Evolutionary conservation across 2,797 vertebrate species (phyloP), one percentile per base, ranked within the genome.

Genomic region (Novumbra hubbsi): DNA sequence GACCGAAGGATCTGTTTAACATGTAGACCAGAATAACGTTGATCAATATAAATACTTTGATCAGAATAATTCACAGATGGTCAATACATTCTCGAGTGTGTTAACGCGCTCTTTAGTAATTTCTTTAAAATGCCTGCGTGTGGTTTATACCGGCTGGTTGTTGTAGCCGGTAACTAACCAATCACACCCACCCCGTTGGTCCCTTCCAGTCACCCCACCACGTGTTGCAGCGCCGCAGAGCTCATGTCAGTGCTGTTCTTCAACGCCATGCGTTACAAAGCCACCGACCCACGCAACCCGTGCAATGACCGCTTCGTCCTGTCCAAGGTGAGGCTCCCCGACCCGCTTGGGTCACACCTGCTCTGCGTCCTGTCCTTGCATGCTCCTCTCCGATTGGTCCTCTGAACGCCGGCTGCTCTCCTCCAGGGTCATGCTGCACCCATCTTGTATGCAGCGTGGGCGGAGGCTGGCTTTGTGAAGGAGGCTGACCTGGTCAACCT

Each of bases 171-270:
- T 32, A 2, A 32, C 32, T 32, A 32, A 32, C 52, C 28, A 63
- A 41, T 21, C 12, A 8, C 3, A 19, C 2, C 68, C 2, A 3
- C 11, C 16, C 12, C 71, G 30, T 62, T 8, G 9, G 3, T 79
- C 70, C 5, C 78, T 81, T 77, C 12, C 88, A 98, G 96, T 21
- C 94, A 96, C 73, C 95, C 95, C 3, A 94, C 92, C 24, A 95
- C 95, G n/a, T 96, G 95, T 84, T 96, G 95, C 94, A 97, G 95
- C 11, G 92, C 95, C 7, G 94, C 95, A 0, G 95, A 97, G 85
- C 92, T 97, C 76, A 91, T 96, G 94, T 95, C 96, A 0, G 95
- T 96, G 83, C 88, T 97, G 64, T 96, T 97, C 81, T 97, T 96
- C 84, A 81, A 96, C 80, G 87, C 93, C 34, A 96, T 97, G 96